Evolutionary conservation across 2,888 invertebrate genomes (phyloP).

Genomic region (Nomada hirtipes): DNA sequence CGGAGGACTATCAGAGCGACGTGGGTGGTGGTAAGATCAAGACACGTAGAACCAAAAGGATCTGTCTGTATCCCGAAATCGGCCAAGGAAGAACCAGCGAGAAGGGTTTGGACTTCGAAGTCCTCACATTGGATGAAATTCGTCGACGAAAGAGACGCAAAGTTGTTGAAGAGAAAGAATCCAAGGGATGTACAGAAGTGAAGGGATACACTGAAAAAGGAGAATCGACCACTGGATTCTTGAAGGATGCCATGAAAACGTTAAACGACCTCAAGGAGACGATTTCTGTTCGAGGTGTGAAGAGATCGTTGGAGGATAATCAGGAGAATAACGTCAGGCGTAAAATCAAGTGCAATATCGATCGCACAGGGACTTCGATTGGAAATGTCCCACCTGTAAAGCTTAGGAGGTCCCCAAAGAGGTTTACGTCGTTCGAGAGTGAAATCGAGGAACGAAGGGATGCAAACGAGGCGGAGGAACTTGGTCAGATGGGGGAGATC

Average conservation of each 20-base stretch:
- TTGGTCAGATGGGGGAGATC: too few relatives aligned
- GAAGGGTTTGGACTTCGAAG: conserved; percentile 84
- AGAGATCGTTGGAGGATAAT: conserved; percentile 44
- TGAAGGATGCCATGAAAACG: conserved; percentile 80
- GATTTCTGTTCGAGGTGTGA: conserved; percentile 19
- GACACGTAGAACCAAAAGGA: conserved; percentile 46
- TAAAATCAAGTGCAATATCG: conserved; percentile 6
- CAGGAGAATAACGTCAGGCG: conserved; percentile 17
- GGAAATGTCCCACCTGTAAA: conserved; percentile 72
- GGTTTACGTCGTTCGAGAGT: background rate
- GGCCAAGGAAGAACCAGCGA: conserved; percentile 23
- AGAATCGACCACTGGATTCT: conserved; percentile 38
- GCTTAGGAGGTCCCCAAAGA: conserved; percentile 65
- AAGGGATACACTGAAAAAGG: background rate
- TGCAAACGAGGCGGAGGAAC: background rate
- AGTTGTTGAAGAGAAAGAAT: conserved; percentile 4
- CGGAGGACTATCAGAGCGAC: conserved; percentile 74
- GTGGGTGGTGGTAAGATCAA: conserved; percentile 79
- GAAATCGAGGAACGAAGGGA: background rate
- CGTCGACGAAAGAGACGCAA: conserved; percentile 73
- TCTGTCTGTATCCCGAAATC: conserved; percentile 59
- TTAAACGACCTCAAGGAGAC: conserved; percentile 83
- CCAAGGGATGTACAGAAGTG: background rate
- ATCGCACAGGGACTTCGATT: background rate
- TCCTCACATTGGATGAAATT: conserved; percentile 86